A percentile compares a stretch with the other conserved stretches of the same genome.
phyloP scores from a whole-genome alignment of 1,140 invertebrate genomes.

The Penaeus japonicus region DNA sequence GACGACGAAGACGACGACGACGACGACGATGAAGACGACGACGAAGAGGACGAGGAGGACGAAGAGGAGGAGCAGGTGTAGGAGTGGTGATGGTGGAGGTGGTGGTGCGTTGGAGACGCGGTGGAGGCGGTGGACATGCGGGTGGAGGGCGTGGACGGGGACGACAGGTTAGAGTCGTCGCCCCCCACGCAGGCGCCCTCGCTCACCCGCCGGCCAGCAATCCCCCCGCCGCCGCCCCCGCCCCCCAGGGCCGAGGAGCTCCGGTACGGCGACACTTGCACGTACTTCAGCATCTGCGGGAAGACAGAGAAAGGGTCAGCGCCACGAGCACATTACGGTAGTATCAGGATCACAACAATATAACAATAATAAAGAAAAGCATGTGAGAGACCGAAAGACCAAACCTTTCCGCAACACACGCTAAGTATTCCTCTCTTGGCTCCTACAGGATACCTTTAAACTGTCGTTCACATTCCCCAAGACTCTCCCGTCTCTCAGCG shows the following conservation, averaged over 20 bases:
- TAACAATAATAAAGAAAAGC: neutral
- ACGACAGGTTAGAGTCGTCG: slow-evolving; percentile 32
- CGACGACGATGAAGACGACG: neutral
- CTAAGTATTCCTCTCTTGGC: no score
- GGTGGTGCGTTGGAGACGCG: neutral
- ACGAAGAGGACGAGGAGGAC: neutral
- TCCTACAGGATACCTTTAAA: neutral
- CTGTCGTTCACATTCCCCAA: no score
- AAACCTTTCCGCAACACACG: no score
- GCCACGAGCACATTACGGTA: no score
- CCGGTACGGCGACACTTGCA: slow-evolving; percentile 47
- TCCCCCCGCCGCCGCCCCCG: neutral
- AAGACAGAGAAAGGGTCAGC: no score
- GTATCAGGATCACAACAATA: neutral
- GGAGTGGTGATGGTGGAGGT: neutral
- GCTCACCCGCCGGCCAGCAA: neutral
- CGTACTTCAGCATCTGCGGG: slow-evolving; percentile 44
- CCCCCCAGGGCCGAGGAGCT: slow-evolving; percentile 28
- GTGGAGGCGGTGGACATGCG: slow-evolving; percentile 36
- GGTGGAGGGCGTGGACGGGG: slow-evolving; percentile 39
- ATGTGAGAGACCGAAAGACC: no score
- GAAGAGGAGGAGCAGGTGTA: slow-evolving; percentile 11
- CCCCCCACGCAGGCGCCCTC: no score
- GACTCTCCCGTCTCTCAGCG: no score
- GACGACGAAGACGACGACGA: neutral